phyloP scores from a whole-genome alignment of 2,888 invertebrate genomes.

The Agrypnus murinus region DNA sequence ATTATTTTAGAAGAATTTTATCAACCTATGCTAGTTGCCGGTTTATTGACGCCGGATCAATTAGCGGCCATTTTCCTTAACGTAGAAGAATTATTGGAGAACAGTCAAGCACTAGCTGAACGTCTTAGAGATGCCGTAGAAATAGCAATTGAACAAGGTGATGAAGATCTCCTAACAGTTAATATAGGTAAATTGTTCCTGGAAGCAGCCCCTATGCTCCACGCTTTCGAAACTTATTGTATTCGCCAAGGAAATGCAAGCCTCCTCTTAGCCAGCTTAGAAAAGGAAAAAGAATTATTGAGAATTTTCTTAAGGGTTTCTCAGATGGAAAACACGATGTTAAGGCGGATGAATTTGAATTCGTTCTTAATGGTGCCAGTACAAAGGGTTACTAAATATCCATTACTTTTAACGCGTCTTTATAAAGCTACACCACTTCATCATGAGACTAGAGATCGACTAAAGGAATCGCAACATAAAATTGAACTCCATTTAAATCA shows the following conservation, averaged over 20 bases:
- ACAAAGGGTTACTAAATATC: slow-evolving; percentile 97
- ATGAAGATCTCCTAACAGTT: slow-evolving; percentile 89
- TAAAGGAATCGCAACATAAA: slow-evolving; percentile 92
- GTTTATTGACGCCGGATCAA: slow-evolving; percentile 92
- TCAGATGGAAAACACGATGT: slow-evolving; percentile 95
- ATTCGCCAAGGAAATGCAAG: slow-evolving; percentile 94
- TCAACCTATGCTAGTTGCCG: slow-evolving; percentile 94
- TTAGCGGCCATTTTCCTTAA: slow-evolving; percentile 94
- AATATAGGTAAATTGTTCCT: slow-evolving; percentile 93
- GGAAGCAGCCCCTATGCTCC: slow-evolving; percentile 93
- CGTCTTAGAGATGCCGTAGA: slow-evolving; percentile 91
- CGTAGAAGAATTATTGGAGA: slow-evolving; percentile 92
- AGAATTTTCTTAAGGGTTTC: slow-evolving; percentile 96
- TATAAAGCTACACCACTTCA: slow-evolving; percentile 92
- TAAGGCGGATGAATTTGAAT: slow-evolving; percentile 95
- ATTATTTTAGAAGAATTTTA: slow-evolving; percentile 95
- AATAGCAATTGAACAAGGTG: slow-evolving; percentile 86
- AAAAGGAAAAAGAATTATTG: slow-evolving; percentile 95
- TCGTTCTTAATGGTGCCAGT: slow-evolving; percentile 99
- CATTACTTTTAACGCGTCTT: slow-evolving; percentile 90
- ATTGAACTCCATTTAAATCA: slow-evolving; percentile 95
- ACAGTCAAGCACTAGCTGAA: slow-evolving; percentile 89
- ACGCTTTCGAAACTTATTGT: slow-evolving; percentile 96
- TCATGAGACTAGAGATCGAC: slow-evolving; percentile 86
- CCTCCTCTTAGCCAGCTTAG: slow-evolving; percentile 89